These are phyloP conservation scores for Palythoa grandis DNA, from an alignment of 92 coral and sea anemone genomes.

Conservation along the genomic window DNA sequence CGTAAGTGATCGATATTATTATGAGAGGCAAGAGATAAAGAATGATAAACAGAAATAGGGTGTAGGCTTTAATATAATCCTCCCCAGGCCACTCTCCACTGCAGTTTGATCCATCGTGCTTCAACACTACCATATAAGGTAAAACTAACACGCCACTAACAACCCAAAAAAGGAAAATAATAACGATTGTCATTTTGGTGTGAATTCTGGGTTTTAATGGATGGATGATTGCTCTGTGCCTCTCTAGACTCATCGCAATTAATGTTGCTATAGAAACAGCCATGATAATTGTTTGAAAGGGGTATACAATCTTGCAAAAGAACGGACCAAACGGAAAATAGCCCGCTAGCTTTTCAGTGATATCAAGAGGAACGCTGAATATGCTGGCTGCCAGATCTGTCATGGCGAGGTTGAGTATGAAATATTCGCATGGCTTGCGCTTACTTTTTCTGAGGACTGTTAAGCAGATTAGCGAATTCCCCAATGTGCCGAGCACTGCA, in stretches of 20 bases:
- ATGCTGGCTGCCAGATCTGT: constrained; percentile 71
- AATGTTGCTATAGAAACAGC: constrained; percentile 68
- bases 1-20: constrained; percentile 52
- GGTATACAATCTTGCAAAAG: constrained; percentile 70
- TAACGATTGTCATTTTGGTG: constrained; percentile 34
- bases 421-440: constrained; percentile 59
- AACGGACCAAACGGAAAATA: constrained; percentile 56
- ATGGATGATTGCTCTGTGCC: constrained; percentile 70
- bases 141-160: constrained; percentile 48
- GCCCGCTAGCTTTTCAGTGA: constrained; percentile 49
- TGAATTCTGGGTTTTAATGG: constrained; percentile 70
- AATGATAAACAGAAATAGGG: constrained; percentile 49
- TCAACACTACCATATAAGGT: constrained; percentile 64
- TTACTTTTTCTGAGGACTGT: constrained; percentile 51
- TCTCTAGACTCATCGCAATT: constrained; percentile 60
- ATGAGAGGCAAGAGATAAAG: constrained; percentile 61
- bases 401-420: constrained; percentile 69
- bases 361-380: constrained; percentile 68
- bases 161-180: constrained; percentile 66
- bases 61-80: constrained; percentile 50
- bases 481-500: constrained; percentile 50
- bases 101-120: constrained; percentile 46
- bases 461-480: constrained; percentile 60
- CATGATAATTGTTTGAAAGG: constrained; percentile 72
- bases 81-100: constrained; percentile 66